A percentile compares a stretch with the other conserved stretches of the same genome.
phyloP scores from a whole-genome alignment of 2,113 vertebrate species.

The Poeciliopsis prolifica region DNA sequence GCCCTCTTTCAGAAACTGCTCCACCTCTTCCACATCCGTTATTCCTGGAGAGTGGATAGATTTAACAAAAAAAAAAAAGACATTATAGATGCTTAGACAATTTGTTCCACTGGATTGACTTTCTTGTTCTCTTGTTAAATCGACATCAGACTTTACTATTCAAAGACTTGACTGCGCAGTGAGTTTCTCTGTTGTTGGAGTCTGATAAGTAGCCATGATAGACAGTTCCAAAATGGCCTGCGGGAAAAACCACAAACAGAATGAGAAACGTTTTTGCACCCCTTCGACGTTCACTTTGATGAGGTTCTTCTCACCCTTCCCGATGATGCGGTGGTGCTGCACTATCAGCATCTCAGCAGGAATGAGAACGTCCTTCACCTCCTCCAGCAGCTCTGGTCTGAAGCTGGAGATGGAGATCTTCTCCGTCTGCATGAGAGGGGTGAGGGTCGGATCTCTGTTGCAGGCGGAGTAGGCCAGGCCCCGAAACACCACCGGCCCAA shows the following conservation, averaged over 20 bases:
- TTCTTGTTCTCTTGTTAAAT: not conserved
- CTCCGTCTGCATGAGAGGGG: constrained; percentile 83
- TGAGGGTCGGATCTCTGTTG: constrained; percentile 68
- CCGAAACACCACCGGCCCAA: constrained; percentile 37
- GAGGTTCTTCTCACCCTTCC: constrained; percentile 83
- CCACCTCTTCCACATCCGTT: constrained; percentile 93
- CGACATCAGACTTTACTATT: constrained; percentile 84
- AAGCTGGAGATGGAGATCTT: constrained; percentile 87
- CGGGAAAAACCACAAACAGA: constrained; percentile 9
- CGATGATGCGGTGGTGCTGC: constrained; percentile 89
- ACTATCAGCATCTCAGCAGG: constrained; percentile 85
- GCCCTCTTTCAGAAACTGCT: constrained; percentile 94
- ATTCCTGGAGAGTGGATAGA: constrained; percentile 81
- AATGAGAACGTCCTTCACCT: constrained; percentile 96
- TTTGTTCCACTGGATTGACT: not conserved
- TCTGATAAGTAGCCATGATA: constrained; percentile 92
- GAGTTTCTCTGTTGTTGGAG: constrained; percentile 80
- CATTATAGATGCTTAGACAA: not conserved
- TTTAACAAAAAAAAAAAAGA: not conserved
- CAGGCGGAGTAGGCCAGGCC: constrained; percentile 63
- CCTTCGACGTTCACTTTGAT: not conserved
- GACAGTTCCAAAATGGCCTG: constrained; percentile 96
- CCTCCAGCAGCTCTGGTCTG: constrained; percentile 84
- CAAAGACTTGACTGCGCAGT: constrained; percentile 95
- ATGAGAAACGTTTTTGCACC: not conserved